Base-by-base conservation (phyloP, 2,888 invertebrate genomes). In the Erynnis tages region DNA sequence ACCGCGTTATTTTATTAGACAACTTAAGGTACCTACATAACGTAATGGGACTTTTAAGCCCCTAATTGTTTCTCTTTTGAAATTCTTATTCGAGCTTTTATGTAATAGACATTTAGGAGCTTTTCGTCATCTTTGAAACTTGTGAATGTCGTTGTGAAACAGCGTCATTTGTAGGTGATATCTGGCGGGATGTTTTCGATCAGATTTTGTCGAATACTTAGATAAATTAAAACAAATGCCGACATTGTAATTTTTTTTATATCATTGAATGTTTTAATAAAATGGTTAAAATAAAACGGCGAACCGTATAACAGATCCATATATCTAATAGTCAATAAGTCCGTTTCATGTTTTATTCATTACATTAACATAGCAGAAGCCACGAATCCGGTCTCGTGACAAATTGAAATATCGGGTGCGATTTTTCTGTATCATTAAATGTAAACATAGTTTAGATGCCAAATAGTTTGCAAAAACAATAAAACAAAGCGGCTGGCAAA, bases 401-500 rank as follows among this genome's bases (percentile, higher is more conserved):
- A 81, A 70, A 79, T 82, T 76, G 73, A 80, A 78, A 78, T 79
- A 79, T 76, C 67, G 71, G 62, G 64, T 74, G 71, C 73, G 69
- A 79, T 79, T 82, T 79, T 81, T 82, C 78, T 78, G 77, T 82
- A 80, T 79, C 79, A 78, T 86, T 84, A 79, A 82, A 82, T 79
- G 71, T 80, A 82, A 83, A 86, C 82, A 83, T 83, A 79, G 80
- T 79, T 82, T 73, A 73, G 76, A 85, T 80, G 83, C 85, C 87
- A 86, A 86, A 86, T 81, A 84, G 78, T 83, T 85, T 63, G 75
- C 71, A 73, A 79, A 75, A 73, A 72, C 74, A 68, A 85, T 87
- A 86, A 83, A 88, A 84, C 84, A 82, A 81, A 82, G 76, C 78
- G 73, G 67, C 80, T 89, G 89, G 89, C 88, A 87, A 73, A 65